Evolutionary conservation across 2,888 invertebrate genomes (phyloP), one percentile per base, ranked within the genome.

Genomic region (Drosophila nigritarsus): DNA sequence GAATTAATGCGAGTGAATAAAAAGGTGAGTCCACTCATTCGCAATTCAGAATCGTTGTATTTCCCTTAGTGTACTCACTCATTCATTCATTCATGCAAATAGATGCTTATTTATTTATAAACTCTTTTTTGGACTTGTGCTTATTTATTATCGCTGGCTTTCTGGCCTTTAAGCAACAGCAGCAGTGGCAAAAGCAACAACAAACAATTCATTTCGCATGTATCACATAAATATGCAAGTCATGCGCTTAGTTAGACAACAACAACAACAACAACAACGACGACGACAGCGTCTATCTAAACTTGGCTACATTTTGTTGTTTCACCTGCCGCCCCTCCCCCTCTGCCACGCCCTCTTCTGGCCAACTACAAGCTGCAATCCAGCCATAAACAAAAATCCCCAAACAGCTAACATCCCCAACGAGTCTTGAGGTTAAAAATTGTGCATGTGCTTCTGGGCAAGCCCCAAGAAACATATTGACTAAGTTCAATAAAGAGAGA

Each of bases 151-250:
- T 67, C 62, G 73, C 63, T 70, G 70, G 53, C 75, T 74, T 62
- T 54, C 30, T 53, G 60, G 68, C 53, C 61, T 73, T 65, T 59
- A 63, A 62, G 50, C 59, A 68, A 24, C 45, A 53, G 11, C 50
- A 36, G 6, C 65, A 56, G 9, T 48, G 32, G 20, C n/a, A 27
- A 6, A 27, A 50, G 40, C 42, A 50, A 42, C 77, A 64, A 45
- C 76, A 76, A 80, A 73, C 83, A 81, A 83, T 87, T 85, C 81
- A 85, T 79, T 85, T 85, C 66, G 81, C 85, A 85, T 75, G 80
- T 85, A 77, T 65, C 81, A 40, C 75, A 80, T 86, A 82, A 80
- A 83, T 78, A 86, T 88, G 88, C 86, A 86, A 88, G 86, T 88
- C 86, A 86, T 86, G 88, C 53, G 75, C 82, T 82, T 58, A 73